A percentile compares a stretch with the other conserved stretches of the same genome.
phyloP scores from a whole-genome alignment of 2,113 vertebrate species.

The Zosterops japonicus region DNA sequence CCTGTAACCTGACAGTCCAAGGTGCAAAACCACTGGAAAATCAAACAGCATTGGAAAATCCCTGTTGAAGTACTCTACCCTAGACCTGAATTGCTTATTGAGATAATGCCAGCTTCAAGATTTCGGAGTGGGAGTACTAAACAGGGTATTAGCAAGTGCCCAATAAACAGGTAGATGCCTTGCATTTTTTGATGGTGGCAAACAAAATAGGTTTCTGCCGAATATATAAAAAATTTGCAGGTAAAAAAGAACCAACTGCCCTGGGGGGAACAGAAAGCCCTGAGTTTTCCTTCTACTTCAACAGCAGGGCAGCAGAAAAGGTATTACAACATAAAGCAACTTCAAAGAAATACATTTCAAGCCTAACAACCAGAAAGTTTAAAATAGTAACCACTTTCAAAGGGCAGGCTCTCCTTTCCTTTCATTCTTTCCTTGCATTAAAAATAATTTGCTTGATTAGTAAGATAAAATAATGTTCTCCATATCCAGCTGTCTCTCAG shows the following conservation, averaged over 20 bases:
- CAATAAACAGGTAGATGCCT: background rate
- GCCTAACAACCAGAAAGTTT: background rate
- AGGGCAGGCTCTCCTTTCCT: background rate
- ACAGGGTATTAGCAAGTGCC: background rate
- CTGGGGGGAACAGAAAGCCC: background rate
- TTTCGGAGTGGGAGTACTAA: background rate
- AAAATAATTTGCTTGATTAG: slow-evolving; percentile 20
- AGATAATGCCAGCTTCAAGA: background rate
- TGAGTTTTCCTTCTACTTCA: background rate
- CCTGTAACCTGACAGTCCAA: background rate
- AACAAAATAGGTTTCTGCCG: background rate
- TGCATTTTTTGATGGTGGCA: background rate
- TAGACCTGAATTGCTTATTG: background rate
- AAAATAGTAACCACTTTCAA: slow-evolving; percentile 8
- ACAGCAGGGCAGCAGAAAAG: background rate
- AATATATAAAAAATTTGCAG: background rate
- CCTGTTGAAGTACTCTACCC: background rate
- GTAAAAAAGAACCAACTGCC: background rate
- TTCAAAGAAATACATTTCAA: background rate
- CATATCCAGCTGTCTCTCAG: background rate
- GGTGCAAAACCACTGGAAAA: background rate
- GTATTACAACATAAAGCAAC: background rate
- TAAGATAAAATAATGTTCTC: background rate
- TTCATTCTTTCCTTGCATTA: background rate
- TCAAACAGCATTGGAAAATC: background rate